Percentiles rank a stretch among this genome's conserved stretches.
These are phyloP conservation scores for Bergia sp. DNA, from an alignment of 92 coral and sea anemone species.

Conservation along the genomic window DNA sequence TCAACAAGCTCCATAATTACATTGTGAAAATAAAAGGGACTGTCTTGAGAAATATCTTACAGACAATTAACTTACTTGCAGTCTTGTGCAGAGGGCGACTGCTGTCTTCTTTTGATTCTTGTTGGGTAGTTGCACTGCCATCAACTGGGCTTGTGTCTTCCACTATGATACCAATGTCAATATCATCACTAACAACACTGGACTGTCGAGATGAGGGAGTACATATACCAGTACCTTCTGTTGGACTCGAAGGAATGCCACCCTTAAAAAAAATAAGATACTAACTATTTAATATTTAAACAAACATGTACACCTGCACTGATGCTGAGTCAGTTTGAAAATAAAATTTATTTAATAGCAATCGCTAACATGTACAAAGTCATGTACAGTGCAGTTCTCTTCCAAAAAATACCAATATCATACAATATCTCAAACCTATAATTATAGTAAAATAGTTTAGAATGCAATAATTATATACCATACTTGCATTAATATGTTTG, in stretches of 20 bases:
- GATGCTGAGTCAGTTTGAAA: too few species aligned
- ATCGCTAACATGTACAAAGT: too few species aligned
- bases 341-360: too few species aligned
- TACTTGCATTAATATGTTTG: too few species aligned
- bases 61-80: constrained; percentile 9
- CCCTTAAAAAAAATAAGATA: constrained; percentile 12
- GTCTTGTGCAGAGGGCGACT: constrained; percentile 22
- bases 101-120: constrained; percentile 28
- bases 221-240: background rate
- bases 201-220: constrained; percentile 26
- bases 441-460: too few species aligned
- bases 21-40: background rate
- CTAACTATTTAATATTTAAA: too few species aligned
- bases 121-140: background rate
- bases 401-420: too few species aligned
- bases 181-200: constrained; percentile 39
- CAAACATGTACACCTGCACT: background rate
- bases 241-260: constrained; percentile 40
- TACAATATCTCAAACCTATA: too few species aligned
- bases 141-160: background rate
- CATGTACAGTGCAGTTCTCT: too few species aligned
- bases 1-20: too few species aligned
- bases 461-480: too few species aligned
- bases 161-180: constrained; percentile 32
- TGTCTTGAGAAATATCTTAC: too few species aligned